A percentile compares a stretch with the other conserved stretches of the same genome.
Conservation (phyloP, 2,113 vertebrate genomes). For the Phocoena sinus region DNA sequence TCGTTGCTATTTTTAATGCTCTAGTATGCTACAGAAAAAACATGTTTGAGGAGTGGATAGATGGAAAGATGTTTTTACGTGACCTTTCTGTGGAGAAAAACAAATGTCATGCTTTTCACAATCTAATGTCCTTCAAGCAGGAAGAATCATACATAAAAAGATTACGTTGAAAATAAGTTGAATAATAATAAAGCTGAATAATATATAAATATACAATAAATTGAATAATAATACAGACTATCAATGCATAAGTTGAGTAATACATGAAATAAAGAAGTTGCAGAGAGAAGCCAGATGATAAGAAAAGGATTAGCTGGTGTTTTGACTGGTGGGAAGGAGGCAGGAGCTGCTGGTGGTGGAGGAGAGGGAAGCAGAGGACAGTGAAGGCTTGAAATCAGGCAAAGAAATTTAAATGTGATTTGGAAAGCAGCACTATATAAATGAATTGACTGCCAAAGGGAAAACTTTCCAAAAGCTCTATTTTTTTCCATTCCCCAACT, state of each 20-base stretch:
- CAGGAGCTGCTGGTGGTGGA: background rate
- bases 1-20: constrained; percentile 41
- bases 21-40: constrained; percentile 15
- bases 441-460: background rate
- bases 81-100: constrained; percentile 41
- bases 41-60: background rate
- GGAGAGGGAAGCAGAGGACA: background rate
- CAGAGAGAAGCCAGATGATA: background rate
- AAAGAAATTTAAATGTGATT: background rate
- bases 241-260: constrained; percentile 34
- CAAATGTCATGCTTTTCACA: constrained; percentile 28
- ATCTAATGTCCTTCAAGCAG: background rate
- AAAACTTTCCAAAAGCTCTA: background rate
- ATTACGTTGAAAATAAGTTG: constrained; percentile 36
- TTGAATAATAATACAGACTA: constrained; percentile 21
- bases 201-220: constrained; percentile 33
- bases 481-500: background rate
- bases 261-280: constrained; percentile 7
- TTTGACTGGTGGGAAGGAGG: background rate
- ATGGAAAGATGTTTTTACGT: background rate
- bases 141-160: constrained; percentile 48
- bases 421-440: background rate
- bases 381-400: background rate
- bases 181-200: constrained; percentile 42
- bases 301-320: background rate